These are phyloP conservation scores for Labeo rohita DNA, from an alignment of 2,113 vertebrate species.

Conservation along the genomic window DNA sequence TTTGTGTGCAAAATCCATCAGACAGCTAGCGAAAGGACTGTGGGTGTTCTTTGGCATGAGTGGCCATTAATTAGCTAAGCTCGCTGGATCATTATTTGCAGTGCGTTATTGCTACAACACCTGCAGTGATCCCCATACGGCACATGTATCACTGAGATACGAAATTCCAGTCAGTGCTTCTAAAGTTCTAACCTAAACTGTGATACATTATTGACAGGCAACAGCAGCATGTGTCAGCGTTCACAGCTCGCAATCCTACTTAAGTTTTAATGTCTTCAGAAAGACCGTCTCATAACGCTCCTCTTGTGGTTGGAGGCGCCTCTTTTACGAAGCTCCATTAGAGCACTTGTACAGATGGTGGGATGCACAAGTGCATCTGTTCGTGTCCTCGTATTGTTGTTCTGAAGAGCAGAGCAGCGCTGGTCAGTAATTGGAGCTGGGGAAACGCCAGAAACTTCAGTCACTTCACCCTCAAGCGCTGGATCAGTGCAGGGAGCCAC, in stretches of 20 bases:
- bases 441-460: constrained; percentile 15
- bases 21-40: not conserved
- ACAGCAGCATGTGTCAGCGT: not conserved
- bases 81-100: not conserved
- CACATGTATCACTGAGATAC: not conserved
- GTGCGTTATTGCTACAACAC: not conserved
- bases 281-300: not conserved
- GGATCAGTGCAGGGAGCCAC: not conserved
- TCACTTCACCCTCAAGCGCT: constrained; percentile 2
- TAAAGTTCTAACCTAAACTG: not conserved
- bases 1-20: not conserved
- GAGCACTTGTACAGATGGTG: not conserved
- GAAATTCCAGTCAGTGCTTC: not conserved
- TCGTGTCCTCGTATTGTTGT: not conserved
- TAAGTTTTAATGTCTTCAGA: constrained; percentile 7
- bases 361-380: not conserved
- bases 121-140: not conserved
- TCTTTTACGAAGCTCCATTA: constrained; percentile 4
- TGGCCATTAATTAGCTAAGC: not conserved
- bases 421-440: constrained; percentile 45
- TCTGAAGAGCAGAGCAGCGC: not conserved
- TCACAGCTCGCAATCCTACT: not conserved
- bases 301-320: not conserved
- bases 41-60: not conserved
- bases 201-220: constrained; percentile 17